phyloP scores from a whole-genome alignment of 2,113 vertebrate genomes.

The Misgurnus mizolepis region DNA sequence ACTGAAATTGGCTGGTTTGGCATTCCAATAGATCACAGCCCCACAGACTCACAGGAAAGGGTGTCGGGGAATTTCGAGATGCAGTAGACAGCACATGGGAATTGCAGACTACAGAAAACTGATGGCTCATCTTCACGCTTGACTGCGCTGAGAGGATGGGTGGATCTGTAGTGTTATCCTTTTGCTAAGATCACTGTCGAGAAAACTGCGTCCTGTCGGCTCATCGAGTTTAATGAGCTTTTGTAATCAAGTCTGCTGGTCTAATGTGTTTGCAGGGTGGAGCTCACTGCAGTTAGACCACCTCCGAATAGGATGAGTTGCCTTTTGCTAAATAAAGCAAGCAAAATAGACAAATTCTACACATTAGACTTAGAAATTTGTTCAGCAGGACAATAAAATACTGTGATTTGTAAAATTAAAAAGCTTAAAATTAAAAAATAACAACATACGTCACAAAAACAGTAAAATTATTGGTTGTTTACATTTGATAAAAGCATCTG shows the following conservation, averaged over 20 bases:
- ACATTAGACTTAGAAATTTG: no score
- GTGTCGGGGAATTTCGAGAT: constrained; percentile 70
- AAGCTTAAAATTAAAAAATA: no score
- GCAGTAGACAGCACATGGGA: constrained; percentile 60
- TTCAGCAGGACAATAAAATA: no score
- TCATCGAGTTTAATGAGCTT: constrained; percentile 37
- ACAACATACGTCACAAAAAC: no score
- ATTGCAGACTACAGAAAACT: constrained; percentile 68
- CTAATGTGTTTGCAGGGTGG: constrained; percentile 39
- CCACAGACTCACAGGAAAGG: constrained; percentile 71
- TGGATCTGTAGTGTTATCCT: constrained; percentile 49
- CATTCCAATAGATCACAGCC: constrained; percentile 70
- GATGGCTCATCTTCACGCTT: constrained; percentile 63
- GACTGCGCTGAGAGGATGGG: constrained; percentile 60
- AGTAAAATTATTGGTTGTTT: no score
- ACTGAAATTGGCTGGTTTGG: constrained; percentile 66
- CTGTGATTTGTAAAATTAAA: no score
- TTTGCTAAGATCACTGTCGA: constrained; percentile 43
- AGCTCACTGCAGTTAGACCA: constrained; percentile 14
- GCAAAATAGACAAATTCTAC: no score
- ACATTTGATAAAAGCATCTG: no score
- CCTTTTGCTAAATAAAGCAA: background rate
- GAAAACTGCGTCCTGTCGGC: constrained; percentile 44
- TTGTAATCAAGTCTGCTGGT: constrained; percentile 22
- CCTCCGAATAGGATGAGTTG: background rate